Evolutionary conservation across 2,888 invertebrate species (phyloP), one percentile per base, ranked within the genome.

Genomic region (Ichneumoninae sp.): DNA sequence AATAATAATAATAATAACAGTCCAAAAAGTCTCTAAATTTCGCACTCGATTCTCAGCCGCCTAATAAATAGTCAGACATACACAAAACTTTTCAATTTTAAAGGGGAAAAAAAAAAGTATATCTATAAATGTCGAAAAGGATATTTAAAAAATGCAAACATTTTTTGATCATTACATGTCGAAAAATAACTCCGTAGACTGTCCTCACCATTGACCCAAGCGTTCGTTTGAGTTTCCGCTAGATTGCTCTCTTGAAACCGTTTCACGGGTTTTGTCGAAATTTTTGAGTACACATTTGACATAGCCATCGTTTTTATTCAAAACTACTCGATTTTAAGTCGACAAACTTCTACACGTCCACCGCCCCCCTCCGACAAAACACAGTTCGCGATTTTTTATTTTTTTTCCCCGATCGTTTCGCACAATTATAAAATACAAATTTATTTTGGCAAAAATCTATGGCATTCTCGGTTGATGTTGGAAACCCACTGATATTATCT

Each of bases 191-290:
- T 30, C 16, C n/a, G 63, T 13, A 33, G 30, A 30, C 30, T 6
- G 33, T 63, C 16, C 96, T 96, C 95, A 97, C 97, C 97, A 94
- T 97, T 97, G 95, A 97, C 97, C 97, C 97, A 98, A 91, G 97
- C 96, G 94, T 96, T 97, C 60, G 97, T 96, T 95, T 97, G 97
- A 77, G 97, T 96, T 90, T 97, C 96, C 87, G 96, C 95, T 95
- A 97, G 96, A 92, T 95, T 95, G 86, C 89, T 89, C 92, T 97
- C 97, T 92, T 96, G 96, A 93, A 96, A 95, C 91, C 97, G 96
- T 95, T 97, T 97, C 85, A 95, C 95, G 87, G 96, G 96, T 94
- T 96, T 97, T 88, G 96, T 95, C 88, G 96, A 95, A 89, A 96
- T 96, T 95, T 96, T 96, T 90, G 96, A 96, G 93, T 96, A 96